Evolutionary conservation across 2,797 vertebrate genomes (phyloP).

Genomic region (Eptatretus atami): DNA sequence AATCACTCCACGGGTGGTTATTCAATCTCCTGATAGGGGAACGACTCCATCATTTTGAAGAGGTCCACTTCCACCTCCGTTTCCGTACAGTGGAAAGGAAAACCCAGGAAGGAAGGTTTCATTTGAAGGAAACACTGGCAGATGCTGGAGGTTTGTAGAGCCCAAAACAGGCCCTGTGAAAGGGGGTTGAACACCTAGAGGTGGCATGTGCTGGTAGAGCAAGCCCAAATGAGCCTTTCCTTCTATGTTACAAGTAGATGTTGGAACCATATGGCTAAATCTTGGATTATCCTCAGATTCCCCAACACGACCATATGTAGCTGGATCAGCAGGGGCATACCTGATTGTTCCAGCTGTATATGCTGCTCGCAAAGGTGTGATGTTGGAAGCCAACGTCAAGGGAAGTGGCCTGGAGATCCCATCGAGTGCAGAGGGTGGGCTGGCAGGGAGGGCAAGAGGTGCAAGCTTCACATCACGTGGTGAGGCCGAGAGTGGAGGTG

Average conservation of each 20-base stretch:
- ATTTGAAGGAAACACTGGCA: no score
- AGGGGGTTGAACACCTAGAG: constrained; percentile 75
- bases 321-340: constrained; percentile 92
- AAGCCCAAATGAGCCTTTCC: constrained; percentile 98
- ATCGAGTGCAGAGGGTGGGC: background rate
- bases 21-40: no score
- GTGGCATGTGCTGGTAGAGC: constrained; percentile 95
- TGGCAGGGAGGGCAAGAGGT: constrained; percentile 16
- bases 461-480: constrained; percentile 77
- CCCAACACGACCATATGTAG: constrained; percentile 37
- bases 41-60: no score
- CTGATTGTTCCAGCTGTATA: constrained; percentile 97
- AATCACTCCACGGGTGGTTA: no score
- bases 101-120: no score
- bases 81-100: no score
- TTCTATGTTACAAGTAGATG: constrained; percentile 45
- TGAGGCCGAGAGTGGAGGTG: constrained; percentile 84
- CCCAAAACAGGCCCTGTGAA: constrained; percentile 14
- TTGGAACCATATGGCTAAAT: constrained; percentile 13
- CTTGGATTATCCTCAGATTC: constrained; percentile 44
- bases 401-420: constrained; percentile 50
- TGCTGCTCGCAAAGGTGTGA: constrained; percentile 45
- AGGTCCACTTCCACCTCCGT: no score
- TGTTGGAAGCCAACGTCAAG: constrained; percentile 65
- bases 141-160: no score